These are phyloP conservation scores for Ceryle rudis DNA, from an alignment of 2,797 vertebrate species.

Conservation along the genomic window DNA sequence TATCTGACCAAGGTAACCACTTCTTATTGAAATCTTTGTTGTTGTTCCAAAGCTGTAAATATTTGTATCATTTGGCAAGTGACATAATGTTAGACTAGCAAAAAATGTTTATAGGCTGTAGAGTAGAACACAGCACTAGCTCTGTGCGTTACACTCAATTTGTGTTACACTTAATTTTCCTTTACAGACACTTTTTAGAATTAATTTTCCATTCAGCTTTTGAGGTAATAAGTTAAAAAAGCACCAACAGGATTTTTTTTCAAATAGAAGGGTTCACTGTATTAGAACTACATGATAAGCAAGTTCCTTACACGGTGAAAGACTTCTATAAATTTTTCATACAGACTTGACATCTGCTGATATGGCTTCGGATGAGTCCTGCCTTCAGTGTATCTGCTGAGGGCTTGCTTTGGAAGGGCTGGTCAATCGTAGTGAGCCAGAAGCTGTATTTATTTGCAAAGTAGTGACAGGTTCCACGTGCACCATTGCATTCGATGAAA, in stretches of 20 bases:
- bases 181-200: constrained; percentile 23
- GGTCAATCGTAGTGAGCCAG: constrained; percentile 92
- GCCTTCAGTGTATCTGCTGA: constrained; percentile 91
- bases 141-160: not conserved
- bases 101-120: not conserved
- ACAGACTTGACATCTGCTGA: constrained; percentile 99
- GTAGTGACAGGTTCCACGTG: constrained; percentile 95
- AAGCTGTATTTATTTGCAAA: constrained; percentile 98
- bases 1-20: constrained; percentile 15
- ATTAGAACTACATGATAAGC: not conserved
- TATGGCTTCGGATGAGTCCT: constrained; percentile 91
- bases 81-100: constrained; percentile 4
- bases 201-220: constrained; percentile 42
- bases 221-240: constrained; percentile 97
- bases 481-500: constrained; percentile 96
- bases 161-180: constrained; percentile 5
- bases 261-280: constrained; percentile 2
- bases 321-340: constrained; percentile 95
- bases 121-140: not conserved
- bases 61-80: constrained; percentile 10
- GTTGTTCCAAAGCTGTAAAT: constrained; percentile 3
- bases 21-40: not conserved
- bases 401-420: constrained; percentile 87
- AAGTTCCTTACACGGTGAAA: constrained; percentile 24
- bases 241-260: constrained; percentile 84